phyloP scores from a whole-genome alignment of 2,113 vertebrate genomes.

The Mesembrinibis cayennensis region DNA sequence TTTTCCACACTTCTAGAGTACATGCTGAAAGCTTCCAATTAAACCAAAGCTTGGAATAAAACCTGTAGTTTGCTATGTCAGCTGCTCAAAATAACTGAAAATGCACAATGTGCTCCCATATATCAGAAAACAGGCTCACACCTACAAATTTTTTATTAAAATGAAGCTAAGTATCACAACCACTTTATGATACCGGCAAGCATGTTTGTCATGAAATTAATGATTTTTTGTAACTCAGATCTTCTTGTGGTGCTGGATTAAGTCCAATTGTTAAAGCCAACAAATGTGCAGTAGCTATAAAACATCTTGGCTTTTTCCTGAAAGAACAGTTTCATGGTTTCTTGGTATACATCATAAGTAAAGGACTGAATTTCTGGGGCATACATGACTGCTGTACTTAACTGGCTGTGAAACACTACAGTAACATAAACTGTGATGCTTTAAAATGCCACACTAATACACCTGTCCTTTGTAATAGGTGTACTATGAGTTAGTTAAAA shows the following conservation, averaged over 20 bases:
- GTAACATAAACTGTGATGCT: background rate
- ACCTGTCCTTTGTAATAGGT: background rate
- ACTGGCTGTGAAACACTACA: background rate
- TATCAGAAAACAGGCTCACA: background rate
- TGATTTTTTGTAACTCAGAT: constrained; percentile 5
- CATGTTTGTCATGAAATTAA: background rate
- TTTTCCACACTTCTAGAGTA: background rate
- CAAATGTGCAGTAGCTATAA: background rate
- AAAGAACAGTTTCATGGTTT: background rate
- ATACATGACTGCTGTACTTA: background rate
- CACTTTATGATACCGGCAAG: background rate
- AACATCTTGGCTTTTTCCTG: background rate
- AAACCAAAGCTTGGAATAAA: background rate
- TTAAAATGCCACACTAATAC: background rate
- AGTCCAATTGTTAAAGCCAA: background rate
- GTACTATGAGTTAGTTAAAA: background rate
- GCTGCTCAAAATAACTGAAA: background rate
- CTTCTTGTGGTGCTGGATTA: background rate
- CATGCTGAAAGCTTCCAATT: background rate
- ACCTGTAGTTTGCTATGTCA: background rate
- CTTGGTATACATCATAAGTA: background rate
- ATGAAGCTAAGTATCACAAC: background rate
- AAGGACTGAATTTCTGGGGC: background rate
- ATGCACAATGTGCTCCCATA: background rate
- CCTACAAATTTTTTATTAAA: background rate